Evolutionary conservation across 2,888 invertebrate genomes (phyloP).

Genomic region (Oxytorus armatus): DNA sequence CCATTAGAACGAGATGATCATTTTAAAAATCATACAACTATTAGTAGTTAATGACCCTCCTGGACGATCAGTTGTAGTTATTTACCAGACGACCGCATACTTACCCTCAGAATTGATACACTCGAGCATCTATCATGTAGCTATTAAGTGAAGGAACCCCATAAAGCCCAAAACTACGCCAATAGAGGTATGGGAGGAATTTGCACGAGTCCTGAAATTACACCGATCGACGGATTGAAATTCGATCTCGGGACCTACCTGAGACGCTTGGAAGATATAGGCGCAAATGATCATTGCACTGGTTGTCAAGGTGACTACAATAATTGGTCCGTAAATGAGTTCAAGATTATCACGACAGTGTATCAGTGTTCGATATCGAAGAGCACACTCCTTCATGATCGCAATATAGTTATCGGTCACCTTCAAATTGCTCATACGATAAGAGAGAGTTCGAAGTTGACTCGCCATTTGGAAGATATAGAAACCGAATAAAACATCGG

Average conservation of each 20-base stretch:
- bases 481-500: slow-evolving; percentile 67
- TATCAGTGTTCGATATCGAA: slow-evolving; percentile 62
- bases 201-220: background rate
- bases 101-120: too few species aligned
- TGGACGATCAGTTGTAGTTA: too few species aligned
- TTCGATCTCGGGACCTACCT: slow-evolving; percentile 46
- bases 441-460: slow-evolving; percentile 62
- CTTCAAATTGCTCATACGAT: slow-evolving; percentile 41
- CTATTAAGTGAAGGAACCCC: too few species aligned
- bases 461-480: slow-evolving; percentile 72
- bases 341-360: slow-evolving; percentile 65
- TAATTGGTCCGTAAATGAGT: slow-evolving; percentile 69
- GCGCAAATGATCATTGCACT: slow-evolving; percentile 71
- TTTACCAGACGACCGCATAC: too few species aligned
- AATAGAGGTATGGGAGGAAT: background rate
- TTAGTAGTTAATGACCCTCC: too few species aligned
- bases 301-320: slow-evolving; percentile 69
- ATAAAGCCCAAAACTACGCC: too few species aligned
- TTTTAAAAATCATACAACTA: too few species aligned
- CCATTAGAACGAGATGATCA: too few species aligned
- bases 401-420: slow-evolving; percentile 30
- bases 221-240: too few species aligned
- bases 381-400: slow-evolving; percentile 58
- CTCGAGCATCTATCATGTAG: too few species aligned
- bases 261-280: slow-evolving; percentile 70